A percentile compares a stretch with the other conserved stretches of the same genome.
phyloP scores from a whole-genome alignment of 2,888 invertebrate genomes.

The Morpho achilles region DNA sequence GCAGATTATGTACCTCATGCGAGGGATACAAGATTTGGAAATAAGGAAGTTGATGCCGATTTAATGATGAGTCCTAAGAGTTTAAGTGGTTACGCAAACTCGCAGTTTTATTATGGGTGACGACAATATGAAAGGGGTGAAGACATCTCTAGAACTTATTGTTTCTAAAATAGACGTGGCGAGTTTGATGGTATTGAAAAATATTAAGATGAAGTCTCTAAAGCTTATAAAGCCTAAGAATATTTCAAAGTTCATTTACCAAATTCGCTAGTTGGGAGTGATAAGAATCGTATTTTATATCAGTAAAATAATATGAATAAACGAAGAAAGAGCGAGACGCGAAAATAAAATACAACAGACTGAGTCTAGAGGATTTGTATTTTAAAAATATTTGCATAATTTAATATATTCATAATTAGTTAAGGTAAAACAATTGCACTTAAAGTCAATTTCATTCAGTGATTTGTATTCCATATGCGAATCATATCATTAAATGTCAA shows the following conservation, averaged over 20 bases:
- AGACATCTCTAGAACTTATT: constrained; percentile 48
- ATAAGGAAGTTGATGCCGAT: constrained; percentile 47
- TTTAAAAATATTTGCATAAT: too few relatives aligned
- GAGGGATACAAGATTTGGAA: constrained; percentile 48
- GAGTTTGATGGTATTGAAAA: neutral
- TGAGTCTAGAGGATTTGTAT: too few relatives aligned
- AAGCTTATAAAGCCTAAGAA: constrained; percentile 1
- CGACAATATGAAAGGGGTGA: constrained; percentile 43
- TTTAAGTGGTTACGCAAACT: constrained; percentile 58
- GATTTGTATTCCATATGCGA: too few relatives aligned
- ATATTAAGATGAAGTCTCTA: neutral
- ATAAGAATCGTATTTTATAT: too few relatives aligned
- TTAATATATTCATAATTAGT: too few relatives aligned
- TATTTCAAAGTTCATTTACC: neutral
- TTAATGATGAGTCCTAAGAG: constrained; percentile 65
- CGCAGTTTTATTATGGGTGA: constrained; percentile 69
- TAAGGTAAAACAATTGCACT: too few relatives aligned
- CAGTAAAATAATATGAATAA: too few relatives aligned
- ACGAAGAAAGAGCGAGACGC: too few relatives aligned
- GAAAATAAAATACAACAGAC: too few relatives aligned
- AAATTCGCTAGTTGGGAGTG: too few relatives aligned
- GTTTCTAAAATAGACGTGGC: constrained; percentile 40
- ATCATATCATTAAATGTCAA: too few relatives aligned
- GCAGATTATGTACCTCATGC: constrained; percentile 56
- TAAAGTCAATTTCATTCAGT: too few relatives aligned